phyloP scores from a whole-genome alignment of 1,140 invertebrate genomes.

The Latrodectus geometricus region DNA sequence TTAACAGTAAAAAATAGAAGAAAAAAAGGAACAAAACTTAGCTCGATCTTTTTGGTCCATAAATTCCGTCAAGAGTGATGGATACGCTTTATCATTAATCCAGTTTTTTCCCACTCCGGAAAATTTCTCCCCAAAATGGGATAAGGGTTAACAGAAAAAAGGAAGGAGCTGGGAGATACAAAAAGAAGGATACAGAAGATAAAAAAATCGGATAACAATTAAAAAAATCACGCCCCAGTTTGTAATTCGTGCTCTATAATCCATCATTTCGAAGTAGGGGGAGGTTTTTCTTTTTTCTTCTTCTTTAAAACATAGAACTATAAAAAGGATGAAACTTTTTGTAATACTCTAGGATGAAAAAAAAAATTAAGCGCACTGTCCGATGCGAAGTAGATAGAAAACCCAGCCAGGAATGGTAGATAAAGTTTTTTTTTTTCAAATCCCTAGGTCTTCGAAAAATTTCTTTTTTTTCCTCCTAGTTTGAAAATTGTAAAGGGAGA shows the following conservation, averaged over 20 bases:
- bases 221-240: constrained; percentile 62
- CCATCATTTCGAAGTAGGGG: constrained; percentile 56
- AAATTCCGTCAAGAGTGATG: constrained; percentile 56
- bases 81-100: constrained; percentile 61
- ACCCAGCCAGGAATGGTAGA: constrained; percentile 37
- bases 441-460: constrained; percentile 1
- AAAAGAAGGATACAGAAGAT: constrained; percentile 1
- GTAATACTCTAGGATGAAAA: background rate
- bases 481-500: constrained; percentile 25
- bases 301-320: constrained; percentile 50
- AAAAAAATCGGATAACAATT: constrained; percentile 60
- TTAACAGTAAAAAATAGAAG: background rate
- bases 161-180: background rate
- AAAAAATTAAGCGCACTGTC: constrained; percentile 50
- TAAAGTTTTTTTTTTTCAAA: constrained; percentile 19
- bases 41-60: constrained; percentile 59
- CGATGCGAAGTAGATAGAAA: constrained; percentile 60
- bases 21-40: constrained; percentile 30
- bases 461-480: constrained; percentile 12
- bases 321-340: constrained; percentile 52
- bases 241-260: constrained; percentile 61
- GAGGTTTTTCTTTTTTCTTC: constrained; percentile 7
- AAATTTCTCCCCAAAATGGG: constrained; percentile 43
- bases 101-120: constrained; percentile 41
- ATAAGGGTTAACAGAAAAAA: constrained; percentile 27